Evolutionary conservation across 2,888 invertebrate species (phyloP), one percentile per base, ranked within the genome.

Genomic region (Conus canariensis): DNA sequence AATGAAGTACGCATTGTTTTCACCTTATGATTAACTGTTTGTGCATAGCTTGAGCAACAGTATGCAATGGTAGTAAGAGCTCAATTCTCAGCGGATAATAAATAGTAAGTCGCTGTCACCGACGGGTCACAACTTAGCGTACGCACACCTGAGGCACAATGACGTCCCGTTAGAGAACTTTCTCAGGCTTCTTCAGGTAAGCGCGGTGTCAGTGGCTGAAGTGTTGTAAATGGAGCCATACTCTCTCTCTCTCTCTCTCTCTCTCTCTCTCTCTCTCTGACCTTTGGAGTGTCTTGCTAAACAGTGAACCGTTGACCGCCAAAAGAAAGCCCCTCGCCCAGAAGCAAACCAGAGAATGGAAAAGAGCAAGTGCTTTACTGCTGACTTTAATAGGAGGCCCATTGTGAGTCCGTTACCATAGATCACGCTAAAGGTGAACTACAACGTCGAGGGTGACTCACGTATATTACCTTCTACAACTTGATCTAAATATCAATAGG

Each of bases 141-240:
- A 85, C 85, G 74, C 89, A 85, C 89, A 89, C 85, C 85, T 85
- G 85, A 85, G 10, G 77, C 85, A 89, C 89, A 89, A 89, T 85
- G 74, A 70, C 56, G 70, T 89, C 89, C 85, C 89, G 89, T 89
- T 89, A 89, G 59, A 45, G 22, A 56, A 10, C 12, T 7, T 74
- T 25, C 30, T n/a, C 58, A 58, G 59, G 83, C 10, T 45, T 12
- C 64, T 5, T 30, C 3, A 22, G 60, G 25, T 25, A 25, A 60
- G 80, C 87, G 77, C 77, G 67, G 56, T 64, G 25, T 4, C 19
- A 64, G 19, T 30, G 10, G 19, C 9, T 12, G 16, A 5, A 25
- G 25, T 19, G 45, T n/a, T n/a, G 19, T n/a, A n/a, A 30, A 56
- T 64, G 77, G 85, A 25, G 85, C 88, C 88, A 45, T 89, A 64